Evolutionary conservation across 2,797 vertebrate species (phyloP).

Genomic region (Melanotaenia trifasciata): DNA sequence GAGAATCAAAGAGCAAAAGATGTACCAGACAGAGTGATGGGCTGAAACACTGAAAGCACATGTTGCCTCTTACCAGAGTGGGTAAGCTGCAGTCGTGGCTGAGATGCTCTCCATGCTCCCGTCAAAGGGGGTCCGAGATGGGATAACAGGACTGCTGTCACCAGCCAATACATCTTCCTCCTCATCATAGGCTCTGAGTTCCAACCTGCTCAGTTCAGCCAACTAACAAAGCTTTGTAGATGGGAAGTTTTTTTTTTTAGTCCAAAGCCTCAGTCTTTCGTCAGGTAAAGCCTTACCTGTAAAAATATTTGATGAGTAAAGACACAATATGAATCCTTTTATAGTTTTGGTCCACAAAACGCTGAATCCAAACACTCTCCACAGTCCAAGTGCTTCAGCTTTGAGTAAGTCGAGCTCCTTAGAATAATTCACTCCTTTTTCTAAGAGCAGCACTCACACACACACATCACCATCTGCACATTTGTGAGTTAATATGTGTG

Average conservation of each 20-base stretch:
- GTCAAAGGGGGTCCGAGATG: constrained; percentile 66
- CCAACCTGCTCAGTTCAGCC: constrained; percentile 11
- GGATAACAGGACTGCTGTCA: constrained; percentile 61
- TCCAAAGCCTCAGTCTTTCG: constrained; percentile 17
- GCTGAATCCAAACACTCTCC: constrained; percentile 47
- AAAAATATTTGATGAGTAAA: constrained; percentile 23
- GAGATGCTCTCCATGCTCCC: constrained; percentile 82
- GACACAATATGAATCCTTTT: constrained; percentile 22
- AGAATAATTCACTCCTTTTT: constrained; percentile 46
- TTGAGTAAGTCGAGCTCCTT: constrained; percentile 55
- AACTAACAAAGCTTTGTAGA: constrained; percentile 6
- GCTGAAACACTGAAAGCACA: neutral
- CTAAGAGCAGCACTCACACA: constrained; percentile 32
- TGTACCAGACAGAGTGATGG: constrained; percentile 25
- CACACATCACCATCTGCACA: constrained; percentile 45
- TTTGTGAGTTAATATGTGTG: constrained; percentile 44
- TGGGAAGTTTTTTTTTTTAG: too few relatives aligned
- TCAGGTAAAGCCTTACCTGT: constrained; percentile 24
- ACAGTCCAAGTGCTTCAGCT: constrained; percentile 42
- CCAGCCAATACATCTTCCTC: constrained; percentile 60
- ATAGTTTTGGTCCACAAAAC: constrained; percentile 41
- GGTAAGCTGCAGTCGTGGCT: constrained; percentile 84
- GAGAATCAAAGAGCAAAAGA: constrained; percentile 1
- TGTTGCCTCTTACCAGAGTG: constrained; percentile 70
- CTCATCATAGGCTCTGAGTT: constrained; percentile 23